Evolutionary conservation across 37 sponge, comb jelly and placozoan genomes (phyloP).

Genomic region (Beroe ovata): DNA sequence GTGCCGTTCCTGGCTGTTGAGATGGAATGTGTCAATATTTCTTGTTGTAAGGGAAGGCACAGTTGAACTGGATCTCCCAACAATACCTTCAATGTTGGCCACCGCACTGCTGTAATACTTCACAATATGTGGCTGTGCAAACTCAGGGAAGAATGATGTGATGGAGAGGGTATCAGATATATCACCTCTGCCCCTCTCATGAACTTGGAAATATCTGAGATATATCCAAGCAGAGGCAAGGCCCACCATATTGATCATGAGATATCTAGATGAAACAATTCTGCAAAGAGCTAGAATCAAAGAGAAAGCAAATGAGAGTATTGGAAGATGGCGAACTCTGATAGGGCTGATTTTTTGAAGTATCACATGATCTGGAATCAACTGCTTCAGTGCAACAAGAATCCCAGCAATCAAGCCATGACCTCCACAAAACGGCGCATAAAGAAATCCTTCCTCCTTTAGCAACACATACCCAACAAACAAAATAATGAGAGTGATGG

Average conservation of each 20-base stretch:
- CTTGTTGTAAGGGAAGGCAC: neutral
- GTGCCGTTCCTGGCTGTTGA: neutral
- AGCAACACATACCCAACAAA: slow-evolving; percentile 31
- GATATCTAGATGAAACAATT: neutral
- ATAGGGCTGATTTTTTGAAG: neutral
- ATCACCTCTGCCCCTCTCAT: slow-evolving; percentile 28
- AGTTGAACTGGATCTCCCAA: neutral
- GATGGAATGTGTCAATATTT: neutral
- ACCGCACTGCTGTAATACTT: slow-evolving; percentile 8
- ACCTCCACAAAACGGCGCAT: slow-evolving; percentile 30
- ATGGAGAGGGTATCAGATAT: slow-evolving; percentile 34
- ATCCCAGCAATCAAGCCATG: slow-evolving; percentile 15
- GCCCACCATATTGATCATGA: slow-evolving; percentile 26
- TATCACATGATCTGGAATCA: slow-evolving; percentile 61
- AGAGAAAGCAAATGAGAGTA: neutral
- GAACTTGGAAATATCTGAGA: slow-evolving; percentile 55
- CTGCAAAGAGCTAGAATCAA: neutral
- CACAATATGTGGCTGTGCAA: slow-evolving; percentile 35
- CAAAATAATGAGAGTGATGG: neutral
- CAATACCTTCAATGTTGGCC: neutral
- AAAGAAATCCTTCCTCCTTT: slow-evolving; percentile 32
- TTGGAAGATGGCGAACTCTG: slow-evolving; percentile 31
- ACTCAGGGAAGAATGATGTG: slow-evolving; percentile 58
- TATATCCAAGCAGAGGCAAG: slow-evolving; percentile 39
- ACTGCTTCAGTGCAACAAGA: slow-evolving; percentile 21